Evolutionary conservation across 2,113 vertebrate species (phyloP).

Genomic region (Cyanocitta stelleri): DNA sequence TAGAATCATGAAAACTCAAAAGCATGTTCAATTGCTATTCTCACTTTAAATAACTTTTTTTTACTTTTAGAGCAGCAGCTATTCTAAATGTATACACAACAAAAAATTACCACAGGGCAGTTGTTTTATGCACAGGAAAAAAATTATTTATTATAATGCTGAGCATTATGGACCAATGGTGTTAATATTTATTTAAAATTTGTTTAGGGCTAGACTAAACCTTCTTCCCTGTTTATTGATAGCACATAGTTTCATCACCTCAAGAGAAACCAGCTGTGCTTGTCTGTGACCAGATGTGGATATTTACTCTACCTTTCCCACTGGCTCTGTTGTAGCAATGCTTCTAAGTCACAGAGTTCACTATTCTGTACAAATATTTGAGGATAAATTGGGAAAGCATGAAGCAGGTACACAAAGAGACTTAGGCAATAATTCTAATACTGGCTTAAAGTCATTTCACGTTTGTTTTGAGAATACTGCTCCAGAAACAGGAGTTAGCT

Average conservation of each 20-base stretch:
- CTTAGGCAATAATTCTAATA: neutral
- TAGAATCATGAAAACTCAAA: neutral
- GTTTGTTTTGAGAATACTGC: neutral
- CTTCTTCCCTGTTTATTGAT: constrained; percentile 20
- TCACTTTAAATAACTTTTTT: neutral
- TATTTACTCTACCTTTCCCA: neutral
- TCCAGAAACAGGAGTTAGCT: neutral
- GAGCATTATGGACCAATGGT: neutral
- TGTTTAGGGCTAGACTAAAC: constrained; percentile 48
- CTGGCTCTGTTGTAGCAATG: neutral
- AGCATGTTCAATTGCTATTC: neutral
- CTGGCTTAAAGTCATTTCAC: neutral
- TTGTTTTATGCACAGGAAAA: neutral
- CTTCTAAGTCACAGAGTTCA: neutral
- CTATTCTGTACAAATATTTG: constrained; percentile 13
- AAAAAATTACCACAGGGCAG: neutral
- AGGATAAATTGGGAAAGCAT: neutral
- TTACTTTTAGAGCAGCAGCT: neutral
- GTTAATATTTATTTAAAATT: constrained; percentile 20
- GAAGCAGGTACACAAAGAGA: neutral
- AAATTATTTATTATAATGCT: neutral
- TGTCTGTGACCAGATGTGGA: constrained; percentile 2
- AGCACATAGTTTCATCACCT: neutral
- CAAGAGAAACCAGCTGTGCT: constrained; percentile 6
- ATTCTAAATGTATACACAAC: neutral